Base-by-base conservation (phyloP, 2,888 invertebrate species). In the Chouioia cunea region DNA sequence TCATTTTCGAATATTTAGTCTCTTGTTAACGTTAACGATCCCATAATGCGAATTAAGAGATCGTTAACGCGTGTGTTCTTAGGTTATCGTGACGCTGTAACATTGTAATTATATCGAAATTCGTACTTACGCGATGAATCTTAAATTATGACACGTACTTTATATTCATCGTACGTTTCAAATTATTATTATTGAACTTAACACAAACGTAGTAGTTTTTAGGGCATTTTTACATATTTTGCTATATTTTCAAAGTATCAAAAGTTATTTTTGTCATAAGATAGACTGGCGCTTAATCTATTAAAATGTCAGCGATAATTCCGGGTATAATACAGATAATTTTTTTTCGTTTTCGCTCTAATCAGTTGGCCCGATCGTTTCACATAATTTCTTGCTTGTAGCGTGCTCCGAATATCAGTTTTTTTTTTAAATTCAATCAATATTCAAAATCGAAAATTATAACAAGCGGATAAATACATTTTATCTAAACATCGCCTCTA, bases 201-300 rank as follows among this genome's bases (percentile, higher is more conserved):
- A 36, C 6, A 36, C 10, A 36, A 1, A 12, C 6, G 10, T 36
- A 12, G 12, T 12, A 36, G 4, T 36, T 36, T n/a, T 36, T 10
- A 22, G 22, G 36, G 47, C 8, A 48, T 57, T 65, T 53, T 56
- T 15, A 12, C 53, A 16, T 58, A 46, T 66, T 66, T 44, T 59
- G 56, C 66, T 52, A 66, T 46, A 46, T 53, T 59, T 59, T 65
- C 23, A 44, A 52, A 46, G 44, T 50, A 18, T 36, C 3, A 6
- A 4, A 23, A 47, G 48, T 27, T 44, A 58, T 27, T 66, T 66
- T 66, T 27, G 23, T 66, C 50, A 20, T 8, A 43, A 57, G 36
- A 50, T 58, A 52, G 56, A 36, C 18, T 23, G 56, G 57, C 48
- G 56, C 36, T 57, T 65, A 65, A 65, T 57, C 65, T 50, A 16